phyloP scores from a whole-genome alignment of 1,140 invertebrate genomes.

The Anthonomus grandis region DNA sequence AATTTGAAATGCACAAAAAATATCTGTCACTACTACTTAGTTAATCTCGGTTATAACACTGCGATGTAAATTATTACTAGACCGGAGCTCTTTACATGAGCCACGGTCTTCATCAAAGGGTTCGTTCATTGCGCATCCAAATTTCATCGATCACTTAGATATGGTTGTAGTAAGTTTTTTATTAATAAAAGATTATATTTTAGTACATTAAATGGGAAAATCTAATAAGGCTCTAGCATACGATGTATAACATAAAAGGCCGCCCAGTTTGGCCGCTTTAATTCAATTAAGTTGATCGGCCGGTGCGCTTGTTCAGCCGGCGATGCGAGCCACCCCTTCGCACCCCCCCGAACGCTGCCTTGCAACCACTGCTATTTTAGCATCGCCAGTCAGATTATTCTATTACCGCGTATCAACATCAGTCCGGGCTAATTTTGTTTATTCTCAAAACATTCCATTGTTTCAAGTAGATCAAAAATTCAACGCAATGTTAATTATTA shows the following conservation, averaged over 20 bases:
- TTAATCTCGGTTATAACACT: too few relatives aligned
- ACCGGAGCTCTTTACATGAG: too few relatives aligned
- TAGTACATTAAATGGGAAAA: too few relatives aligned
- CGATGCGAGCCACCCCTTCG: background rate
- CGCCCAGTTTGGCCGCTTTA: conserved; percentile 22
- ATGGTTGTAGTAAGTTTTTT: too few relatives aligned
- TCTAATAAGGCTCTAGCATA: conserved; percentile 30
- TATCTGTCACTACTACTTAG: too few relatives aligned
- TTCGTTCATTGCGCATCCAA: too few relatives aligned
- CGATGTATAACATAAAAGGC: conserved; percentile 32
- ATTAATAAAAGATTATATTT: too few relatives aligned
- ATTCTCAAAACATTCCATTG: conserved; percentile 51
- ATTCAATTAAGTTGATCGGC: conserved; percentile 39
- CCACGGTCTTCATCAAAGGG: too few relatives aligned
- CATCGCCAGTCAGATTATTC: conserved; percentile 49
- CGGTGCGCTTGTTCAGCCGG: conserved; percentile 28
- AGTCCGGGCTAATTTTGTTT: conserved; percentile 50
- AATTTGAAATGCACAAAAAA: too few relatives aligned
- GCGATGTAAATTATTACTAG: too few relatives aligned
- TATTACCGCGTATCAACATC: conserved; percentile 52
- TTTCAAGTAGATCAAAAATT: conserved; percentile 53
- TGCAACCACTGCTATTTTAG: conserved; percentile 16
- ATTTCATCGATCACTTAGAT: too few relatives aligned
- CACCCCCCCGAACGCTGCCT: background rate
- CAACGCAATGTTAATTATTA: conserved; percentile 51